A percentile compares a stretch with the other conserved stretches of the same genome.
Evolutionary conservation across 2,888 invertebrate genomes (phyloP).

Genomic region (Latheticus oryzae): DNA sequence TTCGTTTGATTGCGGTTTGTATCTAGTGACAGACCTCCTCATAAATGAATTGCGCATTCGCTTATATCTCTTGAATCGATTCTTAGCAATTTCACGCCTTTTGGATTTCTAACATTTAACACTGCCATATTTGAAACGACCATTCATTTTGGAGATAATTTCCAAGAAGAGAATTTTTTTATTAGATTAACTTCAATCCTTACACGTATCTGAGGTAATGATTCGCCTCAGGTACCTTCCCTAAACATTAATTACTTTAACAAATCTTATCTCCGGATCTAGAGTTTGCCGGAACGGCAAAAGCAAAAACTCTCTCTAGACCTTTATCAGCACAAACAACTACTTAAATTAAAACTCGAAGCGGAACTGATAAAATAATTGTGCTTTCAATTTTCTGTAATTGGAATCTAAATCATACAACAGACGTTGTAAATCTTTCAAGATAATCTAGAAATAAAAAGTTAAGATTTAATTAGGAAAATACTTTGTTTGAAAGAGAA

Average conservation of each 20-base stretch:
- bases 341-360: conserved; percentile 40
- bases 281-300: too few relatives aligned
- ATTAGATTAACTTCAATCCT: too few relatives aligned
- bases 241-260: conserved; percentile 47
- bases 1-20: conserved; percentile 45
- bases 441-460: conserved; percentile 38
- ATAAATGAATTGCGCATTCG: conserved; percentile 45
- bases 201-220: conserved; percentile 43
- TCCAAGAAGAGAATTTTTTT: too few relatives aligned
- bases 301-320: conserved; percentile 23
- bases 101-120: conserved; percentile 58
- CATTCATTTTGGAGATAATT: too few relatives aligned
- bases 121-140: conserved; percentile 58
- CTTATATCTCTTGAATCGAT: conserved; percentile 53
- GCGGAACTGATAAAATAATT: conserved; percentile 40
- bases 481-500: conserved; percentile 15
- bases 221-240: conserved; percentile 44
- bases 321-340: conserved; percentile 41
- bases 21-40: conserved; percentile 45
- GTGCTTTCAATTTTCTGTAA: conserved; percentile 40
- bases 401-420: conserved; percentile 42
- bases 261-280: conserved; percentile 47
- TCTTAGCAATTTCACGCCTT: conserved; percentile 60
- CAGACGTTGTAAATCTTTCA: conserved; percentile 24
- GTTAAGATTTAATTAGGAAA: conserved; percentile 33